phyloP scores from a whole-genome alignment of 2,888 invertebrate genomes.

The Apomyelois bistriatella region DNA sequence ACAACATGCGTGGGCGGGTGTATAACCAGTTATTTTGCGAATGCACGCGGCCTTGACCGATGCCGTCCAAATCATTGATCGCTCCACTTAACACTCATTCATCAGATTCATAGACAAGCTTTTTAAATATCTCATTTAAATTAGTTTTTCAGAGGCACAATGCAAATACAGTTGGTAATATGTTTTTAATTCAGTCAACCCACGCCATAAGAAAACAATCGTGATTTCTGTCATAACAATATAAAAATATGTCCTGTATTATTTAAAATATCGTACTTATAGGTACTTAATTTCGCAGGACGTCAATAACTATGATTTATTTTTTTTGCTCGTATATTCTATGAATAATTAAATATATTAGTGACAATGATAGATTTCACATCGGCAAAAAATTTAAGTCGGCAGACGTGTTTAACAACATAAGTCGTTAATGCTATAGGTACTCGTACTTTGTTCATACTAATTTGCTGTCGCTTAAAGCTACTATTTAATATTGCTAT shows the following conservation, averaged over 20 bases:
- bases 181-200: no score
- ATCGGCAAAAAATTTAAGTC: slow-evolving; percentile 9
- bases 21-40: slow-evolving; percentile 70
- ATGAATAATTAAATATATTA: slow-evolving; percentile 21
- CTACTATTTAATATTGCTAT: background rate
- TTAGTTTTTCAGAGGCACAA: no score
- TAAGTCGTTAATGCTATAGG: background rate
- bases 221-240: no score
- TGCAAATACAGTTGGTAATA: no score
- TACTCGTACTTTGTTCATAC: background rate
- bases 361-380: slow-evolving; percentile 18
- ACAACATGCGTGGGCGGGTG: slow-evolving; percentile 54
- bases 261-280: no score
- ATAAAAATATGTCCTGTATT: no score
- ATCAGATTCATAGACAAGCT: slow-evolving; percentile 18
- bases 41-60: slow-evolving; percentile 74
- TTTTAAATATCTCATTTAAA: background rate
- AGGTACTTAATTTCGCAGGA: no score
- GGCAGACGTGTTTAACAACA: slow-evolving; percentile 4
- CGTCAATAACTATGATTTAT: no score
- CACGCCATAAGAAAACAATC: no score
- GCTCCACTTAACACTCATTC: slow-evolving; percentile 37
- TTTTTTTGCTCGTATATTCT: background rate
- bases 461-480: background rate
- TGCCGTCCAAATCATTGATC: slow-evolving; percentile 52